A percentile compares a stretch with the other conserved stretches of the same genome.
Conservation (phyloP, 2,888 invertebrate species). For the Eupeodes latifasciatus region DNA sequence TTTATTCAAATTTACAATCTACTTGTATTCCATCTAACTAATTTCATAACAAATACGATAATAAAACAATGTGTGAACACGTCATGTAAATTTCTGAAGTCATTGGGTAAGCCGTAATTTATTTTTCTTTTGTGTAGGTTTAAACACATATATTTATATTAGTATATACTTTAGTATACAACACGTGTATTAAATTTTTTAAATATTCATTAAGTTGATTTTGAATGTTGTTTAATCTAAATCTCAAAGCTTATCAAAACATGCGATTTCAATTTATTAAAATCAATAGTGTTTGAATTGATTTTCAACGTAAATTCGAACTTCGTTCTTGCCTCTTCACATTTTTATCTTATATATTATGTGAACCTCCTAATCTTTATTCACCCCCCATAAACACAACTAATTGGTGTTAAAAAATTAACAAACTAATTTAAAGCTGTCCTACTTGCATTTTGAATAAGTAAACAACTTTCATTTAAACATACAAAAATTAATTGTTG, state of each 20-base stretch:
- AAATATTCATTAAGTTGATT: background rate
- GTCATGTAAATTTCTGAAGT: background rate
- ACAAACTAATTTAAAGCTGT: slow-evolving; percentile 18
- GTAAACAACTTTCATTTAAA: slow-evolving; percentile 23
- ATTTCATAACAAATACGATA: background rate
- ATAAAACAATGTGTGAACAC: background rate
- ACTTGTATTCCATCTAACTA: background rate
- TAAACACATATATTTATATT: too few relatives aligned
- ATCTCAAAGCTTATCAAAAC: background rate
- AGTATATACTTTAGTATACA: too few relatives aligned
- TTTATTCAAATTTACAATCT: background rate
- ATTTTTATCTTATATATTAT: background rate
- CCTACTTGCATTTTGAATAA: background rate
- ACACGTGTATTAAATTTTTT: too few relatives aligned
- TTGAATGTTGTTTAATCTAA: background rate
- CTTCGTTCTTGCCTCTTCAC: background rate
- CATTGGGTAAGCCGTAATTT: background rate
- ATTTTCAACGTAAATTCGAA: background rate
- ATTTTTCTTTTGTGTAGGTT: too few relatives aligned
- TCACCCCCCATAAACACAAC: background rate
- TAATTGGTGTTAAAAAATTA: slow-evolving; percentile 4
- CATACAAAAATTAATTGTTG: background rate
- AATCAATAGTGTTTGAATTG: background rate
- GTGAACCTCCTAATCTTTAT: background rate
- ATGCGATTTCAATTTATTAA: background rate